Base-by-base conservation (phyloP, 2,888 invertebrate genomes). In the Caenorhabditis macrosperma region DNA sequence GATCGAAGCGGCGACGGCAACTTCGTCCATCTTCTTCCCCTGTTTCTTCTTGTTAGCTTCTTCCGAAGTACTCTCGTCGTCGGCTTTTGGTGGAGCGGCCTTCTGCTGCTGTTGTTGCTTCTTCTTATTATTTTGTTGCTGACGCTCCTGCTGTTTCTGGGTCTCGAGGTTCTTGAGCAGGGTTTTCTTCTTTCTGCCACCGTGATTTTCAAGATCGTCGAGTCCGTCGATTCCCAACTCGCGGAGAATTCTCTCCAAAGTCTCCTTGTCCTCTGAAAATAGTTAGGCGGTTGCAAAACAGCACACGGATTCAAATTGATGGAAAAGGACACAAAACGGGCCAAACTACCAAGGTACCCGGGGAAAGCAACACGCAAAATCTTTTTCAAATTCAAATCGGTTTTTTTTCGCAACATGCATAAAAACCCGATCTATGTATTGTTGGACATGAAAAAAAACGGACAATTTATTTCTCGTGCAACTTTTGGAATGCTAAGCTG, bases 1-100 rank as follows among this genome's bases (percentile, higher is more conserved):
- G 26, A 78, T 48, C 5, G 77, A 71, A 26, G 71, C 77, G 10
- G 77, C 77, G 12, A 59, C 63, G 12, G 68, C 60, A 5, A n/a
- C 63, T 12, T 63, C 77, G 38, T 69, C 69, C 64, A 71, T 69
- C 61, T 72, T 46, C 44, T 69, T 63, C 52, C 1, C 44, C 20
- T 57, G 28, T 2, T 63, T 28, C 6, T 15, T 41, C 6, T 38
- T 55, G 55, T 55, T 57, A 12, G 28, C 41, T 38, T 55, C 28
- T 1, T 44, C 17, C 10, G 35, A 20, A 9, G 41, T 54, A 22
- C 12, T 48, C 30, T 60, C 54, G 24, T 66, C 44, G 54, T 60
- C 71, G 5, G 38, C 10, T 35, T 57, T 26, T n/a, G 64, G 55
- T 15, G 55, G 20, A 1, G 46, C 28, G 2, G 38, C 48, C 20